These are phyloP conservation scores for Tuta absoluta DNA, from an alignment of 2,888 invertebrate species.

Conservation along the genomic window DNA sequence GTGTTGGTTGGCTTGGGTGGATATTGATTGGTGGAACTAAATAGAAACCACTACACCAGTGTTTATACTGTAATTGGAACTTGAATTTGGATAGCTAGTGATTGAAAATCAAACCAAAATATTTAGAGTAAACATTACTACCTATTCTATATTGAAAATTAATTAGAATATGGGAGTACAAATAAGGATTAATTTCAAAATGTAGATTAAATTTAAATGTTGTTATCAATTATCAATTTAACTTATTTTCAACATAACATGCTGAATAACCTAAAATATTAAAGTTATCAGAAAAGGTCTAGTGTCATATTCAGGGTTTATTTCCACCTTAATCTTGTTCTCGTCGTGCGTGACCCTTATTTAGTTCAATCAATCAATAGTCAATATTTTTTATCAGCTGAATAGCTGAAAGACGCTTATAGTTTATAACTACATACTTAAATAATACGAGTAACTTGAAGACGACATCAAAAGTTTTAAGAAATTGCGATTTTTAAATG, in stretches of 20 bases:
- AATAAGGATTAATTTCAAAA: not conserved
- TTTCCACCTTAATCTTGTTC: slow-evolving; percentile 47
- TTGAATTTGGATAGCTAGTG: no score
- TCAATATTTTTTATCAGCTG: slow-evolving; percentile 54
- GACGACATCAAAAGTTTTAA: no score
- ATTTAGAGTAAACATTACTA: no score
- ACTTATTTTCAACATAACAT: no score
- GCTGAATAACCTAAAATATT: no score
- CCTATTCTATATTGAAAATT: not conserved
- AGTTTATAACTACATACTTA: no score
- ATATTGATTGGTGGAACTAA: slow-evolving; percentile 3
- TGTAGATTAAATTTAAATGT: no score
- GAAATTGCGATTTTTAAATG: no score
- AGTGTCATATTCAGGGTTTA: slow-evolving; percentile 25
- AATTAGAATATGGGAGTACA: not conserved
- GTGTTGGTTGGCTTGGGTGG: not conserved
- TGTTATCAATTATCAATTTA: no score
- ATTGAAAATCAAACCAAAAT: not conserved
- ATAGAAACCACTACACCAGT: not conserved
- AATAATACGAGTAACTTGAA: no score
- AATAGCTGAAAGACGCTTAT: slow-evolving; percentile 26
- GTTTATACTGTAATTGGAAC: slow-evolving; percentile 1
- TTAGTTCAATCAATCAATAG: slow-evolving; percentile 53
- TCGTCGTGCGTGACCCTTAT: slow-evolving; percentile 53
- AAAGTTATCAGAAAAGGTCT: not conserved